Evolutionary conservation across 1,140 invertebrate species (phyloP).

Genomic region (Bradynema listronoti): DNA sequence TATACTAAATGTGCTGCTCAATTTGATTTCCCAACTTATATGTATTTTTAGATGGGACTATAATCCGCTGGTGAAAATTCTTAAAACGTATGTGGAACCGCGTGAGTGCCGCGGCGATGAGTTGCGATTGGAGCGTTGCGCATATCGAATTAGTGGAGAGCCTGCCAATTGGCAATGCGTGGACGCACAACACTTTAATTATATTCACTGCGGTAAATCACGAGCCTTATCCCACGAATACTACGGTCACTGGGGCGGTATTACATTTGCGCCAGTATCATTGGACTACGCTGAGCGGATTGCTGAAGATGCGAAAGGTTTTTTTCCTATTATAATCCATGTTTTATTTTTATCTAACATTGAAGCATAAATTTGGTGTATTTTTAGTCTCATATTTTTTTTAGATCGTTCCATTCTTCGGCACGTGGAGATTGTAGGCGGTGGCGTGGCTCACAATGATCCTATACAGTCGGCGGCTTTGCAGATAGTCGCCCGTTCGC

Average conservation of each 20-base stretch:
- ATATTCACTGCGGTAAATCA: conserved; percentile 74
- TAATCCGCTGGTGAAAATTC: conserved; percentile 60
- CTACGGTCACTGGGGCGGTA: conserved; percentile 87
- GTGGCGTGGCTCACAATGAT: conserved; percentile 89
- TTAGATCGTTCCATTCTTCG: conserved; percentile 67
- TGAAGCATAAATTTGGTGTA: too few species aligned
- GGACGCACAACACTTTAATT: conserved; percentile 76
- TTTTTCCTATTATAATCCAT: too few species aligned
- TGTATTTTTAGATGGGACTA: conserved; percentile 57
- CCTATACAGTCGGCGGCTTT: conserved; percentile 74
- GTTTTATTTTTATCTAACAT: too few species aligned
- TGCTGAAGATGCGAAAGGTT: too few species aligned
- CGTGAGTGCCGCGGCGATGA: conserved; percentile 76
- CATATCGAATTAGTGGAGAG: conserved; percentile 60
- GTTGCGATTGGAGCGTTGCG: conserved; percentile 66
- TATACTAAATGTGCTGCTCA: conserved; percentile 17
- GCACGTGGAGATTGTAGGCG: conserved; percentile 81
- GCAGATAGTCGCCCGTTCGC: conserved; percentile 77
- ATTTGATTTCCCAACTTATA: neutral
- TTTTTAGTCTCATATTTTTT: too few species aligned
- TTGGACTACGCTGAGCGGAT: conserved; percentile 69
- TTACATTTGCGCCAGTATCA: conserved; percentile 77
- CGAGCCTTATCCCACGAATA: conserved; percentile 59
- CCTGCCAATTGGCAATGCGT: conserved; percentile 70
- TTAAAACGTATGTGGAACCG: conserved; percentile 91